Base-by-base conservation (phyloP, 1,140 invertebrate genomes). In the Meteorus sp. region DNA sequence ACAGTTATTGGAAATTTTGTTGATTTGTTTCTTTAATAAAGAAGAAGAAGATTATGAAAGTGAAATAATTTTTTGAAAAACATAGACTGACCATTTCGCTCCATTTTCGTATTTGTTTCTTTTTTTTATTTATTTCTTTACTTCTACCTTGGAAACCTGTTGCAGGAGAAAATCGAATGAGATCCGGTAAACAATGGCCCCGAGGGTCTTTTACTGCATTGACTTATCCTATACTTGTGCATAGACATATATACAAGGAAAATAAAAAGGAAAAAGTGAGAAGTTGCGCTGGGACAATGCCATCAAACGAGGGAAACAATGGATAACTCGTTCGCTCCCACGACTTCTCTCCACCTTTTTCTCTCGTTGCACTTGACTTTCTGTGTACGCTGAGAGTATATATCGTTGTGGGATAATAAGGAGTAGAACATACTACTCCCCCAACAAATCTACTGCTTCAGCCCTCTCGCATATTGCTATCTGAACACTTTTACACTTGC, bases 341-440 rank as follows among this genome's bases (percentile, higher is more conserved):
- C 70, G 70, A 64, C 61, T 72, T 59, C 60, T 71, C 56, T 48
- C 67, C 50, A 52, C 50, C 50, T 31, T 35, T 27, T 29, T 19
- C 25, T 31, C 11, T 52, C 31, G 50, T 52, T 39, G 3, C 3
- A n/a, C n/a, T n/a, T n/a, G n/a, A n/a, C n/a, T n/a, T n/a, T n/a
- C n/a, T n/a, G n/a, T n/a, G n/a, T n/a, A n/a, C n/a, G n/a, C n/a
- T n/a, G n/a, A n/a, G n/a, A n/a, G n/a, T n/a, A n/a, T n/a, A n/a
- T n/a, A n/a, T n/a, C n/a, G n/a, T n/a, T n/a, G n/a, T n/a, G n/a
- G n/a, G n/a, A n/a, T n/a, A n/a, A n/a, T n/a, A n/a, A n/a, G n/a
- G n/a, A n/a, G n/a, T n/a, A n/a, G n/a, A n/a, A n/a, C n/a, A n/a
- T n/a, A n/a, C n/a, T n/a, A n/a, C n/a, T n/a, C n/a, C n/a, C n/a